These are phyloP conservation scores for Clavelina lepadiformis DNA, from an alignment of 23 tunicate species.

Conservation along the genomic window DNA sequence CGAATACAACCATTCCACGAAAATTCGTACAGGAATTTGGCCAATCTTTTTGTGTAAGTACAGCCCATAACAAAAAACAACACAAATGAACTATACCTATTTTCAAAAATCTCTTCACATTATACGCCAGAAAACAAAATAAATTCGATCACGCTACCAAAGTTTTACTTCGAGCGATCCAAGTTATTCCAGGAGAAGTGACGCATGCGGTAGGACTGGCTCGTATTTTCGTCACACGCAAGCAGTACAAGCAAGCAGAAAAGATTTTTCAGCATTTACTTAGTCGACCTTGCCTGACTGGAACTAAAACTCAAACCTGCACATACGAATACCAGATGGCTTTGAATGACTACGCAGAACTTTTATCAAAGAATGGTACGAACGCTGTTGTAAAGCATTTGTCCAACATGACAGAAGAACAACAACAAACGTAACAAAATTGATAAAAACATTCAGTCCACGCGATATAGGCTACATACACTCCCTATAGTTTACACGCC, in stretches of 20 bases:
- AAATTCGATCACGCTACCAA: conserved; percentile 5
- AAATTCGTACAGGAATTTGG: conserved; percentile 23
- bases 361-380: too few species aligned
- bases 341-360: too few species aligned
- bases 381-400: too few species aligned
- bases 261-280: background rate
- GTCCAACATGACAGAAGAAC: too few species aligned
- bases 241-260: conserved; percentile 6
- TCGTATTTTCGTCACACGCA: background rate
- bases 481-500: too few species aligned
- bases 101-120: too few species aligned
- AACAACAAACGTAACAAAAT: too few species aligned
- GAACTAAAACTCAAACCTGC: background rate
- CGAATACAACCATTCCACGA: conserved; percentile 18
- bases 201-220: background rate
- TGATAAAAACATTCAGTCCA: too few species aligned
- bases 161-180: conserved; percentile 3
- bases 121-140: conserved; percentile 2
- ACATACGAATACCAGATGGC: too few species aligned
- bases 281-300: background rate
- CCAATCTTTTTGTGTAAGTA: conserved; percentile 10
- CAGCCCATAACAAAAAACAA: background rate
- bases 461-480: too few species aligned
- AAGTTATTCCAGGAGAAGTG: background rate
- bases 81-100: too few species aligned